Percentiles rank a stretch among this genome's conserved stretches.
Evolutionary conservation across 2,113 vertebrate genomes (phyloP).

Genomic region (Pangasianodon gigas): DNA sequence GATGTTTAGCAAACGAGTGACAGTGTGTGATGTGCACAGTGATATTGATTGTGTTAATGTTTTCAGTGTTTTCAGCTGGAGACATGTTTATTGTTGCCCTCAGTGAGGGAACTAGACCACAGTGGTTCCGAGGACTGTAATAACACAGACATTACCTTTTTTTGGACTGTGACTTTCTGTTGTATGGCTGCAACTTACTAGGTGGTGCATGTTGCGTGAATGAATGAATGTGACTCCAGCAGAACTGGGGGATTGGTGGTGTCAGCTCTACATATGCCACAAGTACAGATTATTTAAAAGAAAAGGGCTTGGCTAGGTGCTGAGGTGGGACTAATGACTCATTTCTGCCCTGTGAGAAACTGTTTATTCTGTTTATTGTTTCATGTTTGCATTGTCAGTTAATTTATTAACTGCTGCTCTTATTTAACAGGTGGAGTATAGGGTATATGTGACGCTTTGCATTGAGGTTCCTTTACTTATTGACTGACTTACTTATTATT

Average conservation of each 20-base stretch:
- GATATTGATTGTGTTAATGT: conserved; percentile 48
- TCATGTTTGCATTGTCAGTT: conserved; percentile 3
- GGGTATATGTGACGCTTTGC: background rate
- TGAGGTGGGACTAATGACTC: background rate
- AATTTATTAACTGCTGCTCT: background rate
- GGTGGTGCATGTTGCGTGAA: background rate
- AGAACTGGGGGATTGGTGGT: background rate
- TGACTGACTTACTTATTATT: background rate
- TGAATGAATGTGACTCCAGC: background rate
- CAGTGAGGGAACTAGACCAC: conserved; percentile 58
- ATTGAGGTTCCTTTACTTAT: background rate
- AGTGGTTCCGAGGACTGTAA: conserved; percentile 6
- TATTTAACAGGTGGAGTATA: background rate
- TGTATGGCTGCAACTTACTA: background rate
- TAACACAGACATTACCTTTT: conserved; percentile 10
- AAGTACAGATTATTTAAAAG: background rate
- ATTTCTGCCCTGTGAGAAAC: conserved; percentile 15
- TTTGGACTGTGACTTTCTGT: background rate
- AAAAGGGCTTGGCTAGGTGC: background rate
- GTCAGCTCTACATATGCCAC: background rate
- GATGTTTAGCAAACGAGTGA: conserved; percentile 38
- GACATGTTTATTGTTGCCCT: conserved; percentile 57
- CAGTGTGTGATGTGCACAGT: conserved; percentile 8
- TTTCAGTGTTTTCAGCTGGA: conserved; percentile 63
- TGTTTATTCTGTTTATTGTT: background rate